Base-by-base conservation (phyloP, 2,113 vertebrate genomes). In the Beaufortia kweichowensis region DNA sequence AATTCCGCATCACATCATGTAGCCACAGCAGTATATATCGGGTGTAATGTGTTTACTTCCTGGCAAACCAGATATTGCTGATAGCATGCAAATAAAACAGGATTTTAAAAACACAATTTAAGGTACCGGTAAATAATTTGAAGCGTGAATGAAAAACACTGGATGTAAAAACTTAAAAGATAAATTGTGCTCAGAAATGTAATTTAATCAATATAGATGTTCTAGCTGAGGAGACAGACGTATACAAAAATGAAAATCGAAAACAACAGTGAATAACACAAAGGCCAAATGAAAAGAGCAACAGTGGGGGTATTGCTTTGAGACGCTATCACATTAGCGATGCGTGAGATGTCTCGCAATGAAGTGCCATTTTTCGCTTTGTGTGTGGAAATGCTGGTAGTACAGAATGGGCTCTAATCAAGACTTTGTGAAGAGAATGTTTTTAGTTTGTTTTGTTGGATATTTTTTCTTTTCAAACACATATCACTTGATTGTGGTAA, bases 171-270 rank as follows among this genome's bases (percentile, higher is more conserved):
- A 31, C 21, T 43, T 19, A 74, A 56, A 53, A 68, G 74, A 24
- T 71, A 33, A 26, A 14, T 46, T 55, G 6, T 41, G 26, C 73
- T 79, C 12, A 57, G 83, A 71, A 79, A 82, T 85, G 79, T 78
- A 74, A 82, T 75, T 39, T 35, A 81, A 82, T 83, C 80, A 80
- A 79, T 77, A 70, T 62, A 41, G 74, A 65, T 63, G 55, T 39
- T 63, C 75, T 19, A 62, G 65, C 41, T 60, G 33, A 48, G 3
- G 29, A 80, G 15, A 78, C 28, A 6, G 46, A 64, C 82, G 43
- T 69, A 56, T 39, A 69, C 46, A 63, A 57, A 75, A 75, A 23
- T 35, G 35, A 68, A 56, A 82, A 75, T 19, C 62, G 33, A 73
- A 79, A 59, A 75, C 79, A 50, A 85, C 29, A 56, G 66, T 75